Percentiles rank a stretch among this genome's conserved stretches.
phyloP scores from a whole-genome alignment of 2,113 vertebrate genomes.

The Alectura lathami region DNA sequence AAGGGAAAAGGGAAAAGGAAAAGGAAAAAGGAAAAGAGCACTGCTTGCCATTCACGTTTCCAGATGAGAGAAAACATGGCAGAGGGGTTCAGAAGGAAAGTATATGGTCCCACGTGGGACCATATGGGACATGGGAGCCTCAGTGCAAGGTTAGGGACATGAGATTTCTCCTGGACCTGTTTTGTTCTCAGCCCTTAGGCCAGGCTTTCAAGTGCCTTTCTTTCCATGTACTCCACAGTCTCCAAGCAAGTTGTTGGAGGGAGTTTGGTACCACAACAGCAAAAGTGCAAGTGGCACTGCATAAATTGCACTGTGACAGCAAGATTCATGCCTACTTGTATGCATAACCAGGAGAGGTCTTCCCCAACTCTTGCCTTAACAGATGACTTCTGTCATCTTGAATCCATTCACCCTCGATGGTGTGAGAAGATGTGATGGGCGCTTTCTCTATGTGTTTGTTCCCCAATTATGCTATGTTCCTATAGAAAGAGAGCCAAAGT shows the following conservation, averaged over 20 bases:
- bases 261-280: background rate
- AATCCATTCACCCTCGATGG: fast-evolving
- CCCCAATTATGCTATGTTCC: background rate
- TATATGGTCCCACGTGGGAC: background rate
- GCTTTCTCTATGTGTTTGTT: background rate
- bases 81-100: background rate
- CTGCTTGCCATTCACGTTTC: background rate
- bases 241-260: background rate
- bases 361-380: background rate
- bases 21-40: background rate
- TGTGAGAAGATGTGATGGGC: background rate
- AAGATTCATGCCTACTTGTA: background rate
- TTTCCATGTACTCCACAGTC: background rate
- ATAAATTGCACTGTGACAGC: background rate
- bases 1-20: too few relatives aligned
- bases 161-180: background rate
- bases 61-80: background rate
- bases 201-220: background rate
- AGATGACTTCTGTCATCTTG: background rate
- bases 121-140: background rate
- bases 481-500: background rate
- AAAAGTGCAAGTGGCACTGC: fast-evolving
- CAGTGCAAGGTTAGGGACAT: fast-evolving
- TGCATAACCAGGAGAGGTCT: background rate
- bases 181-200: background rate